Evolutionary conservation across 2,113 vertebrate species (phyloP), one percentile per base, ranked within the genome.

Genomic region (Pungitius pungitius): DNA sequence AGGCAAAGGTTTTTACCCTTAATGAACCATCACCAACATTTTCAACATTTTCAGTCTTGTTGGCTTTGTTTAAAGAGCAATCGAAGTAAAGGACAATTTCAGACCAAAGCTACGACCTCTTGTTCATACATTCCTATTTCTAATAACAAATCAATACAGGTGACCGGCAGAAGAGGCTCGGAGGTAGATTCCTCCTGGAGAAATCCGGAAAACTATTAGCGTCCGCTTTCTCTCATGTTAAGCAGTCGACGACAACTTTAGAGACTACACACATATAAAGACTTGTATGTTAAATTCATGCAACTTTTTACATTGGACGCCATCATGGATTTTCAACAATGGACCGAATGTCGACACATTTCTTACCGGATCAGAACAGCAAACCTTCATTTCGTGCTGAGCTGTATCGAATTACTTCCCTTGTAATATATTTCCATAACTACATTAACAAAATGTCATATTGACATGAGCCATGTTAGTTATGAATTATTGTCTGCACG

Each of bases 391-490:
- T 35, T 57, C 17, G 2, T n/a, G 20, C 9, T 5, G 33, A 20
- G 55, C 30, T 20, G 20, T 20, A 20, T 30, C 18, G 17, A 30
- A 27, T 57, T 33, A 18, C 30, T 18, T 18, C 15, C 7, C 6
- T 10, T 24, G 22, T 54, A 14, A 33, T 47, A 7, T n/a, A 30
- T 56, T 56, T 18, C 2, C 15, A 5, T 5, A 43, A 18, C 9
- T 18, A 56, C 18, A 56, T 56, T 33, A 56, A 56, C 55, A 56
- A 26, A n/a, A n/a, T n/a, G n/a, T n/a, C n/a, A n/a, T n/a, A n/a
- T n/a, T n/a, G n/a, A n/a, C n/a, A n/a, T n/a, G n/a, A 26, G 51
- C 17, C 3, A 17, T 30, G 30, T 58, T 8, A 35, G 56, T 58
- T 58, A 35, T 30, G 26, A 17, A 17, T n/a, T n/a, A 35, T 12